Evolutionary conservation across 2,113 vertebrate genomes (phyloP).

Genomic region (Archilochus colubris): DNA sequence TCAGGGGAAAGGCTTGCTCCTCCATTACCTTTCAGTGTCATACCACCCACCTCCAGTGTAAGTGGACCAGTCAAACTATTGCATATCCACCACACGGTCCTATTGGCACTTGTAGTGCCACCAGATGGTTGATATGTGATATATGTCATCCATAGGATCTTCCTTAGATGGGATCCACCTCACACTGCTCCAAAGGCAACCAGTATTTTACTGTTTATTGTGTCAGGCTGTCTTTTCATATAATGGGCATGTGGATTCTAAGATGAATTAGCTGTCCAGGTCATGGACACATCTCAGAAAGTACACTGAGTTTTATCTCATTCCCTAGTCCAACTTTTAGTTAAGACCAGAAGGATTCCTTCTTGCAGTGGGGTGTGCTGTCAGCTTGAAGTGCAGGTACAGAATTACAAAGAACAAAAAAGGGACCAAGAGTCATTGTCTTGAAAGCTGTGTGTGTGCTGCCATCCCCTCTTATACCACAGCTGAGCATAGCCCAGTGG

Average conservation of each 20-base stretch:
- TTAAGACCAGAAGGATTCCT: not conserved
- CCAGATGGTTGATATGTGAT: not conserved
- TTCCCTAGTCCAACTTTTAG: not conserved
- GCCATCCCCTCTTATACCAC: not conserved
- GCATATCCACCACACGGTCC: not conserved
- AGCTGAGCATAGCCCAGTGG: not conserved
- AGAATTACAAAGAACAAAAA: not conserved
- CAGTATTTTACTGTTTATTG: not conserved
- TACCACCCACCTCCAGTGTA: not conserved
- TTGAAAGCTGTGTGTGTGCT: not conserved
- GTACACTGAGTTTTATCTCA: not conserved
- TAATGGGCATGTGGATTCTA: not conserved
- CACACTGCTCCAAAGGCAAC: not conserved
- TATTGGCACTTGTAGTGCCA: not conserved
- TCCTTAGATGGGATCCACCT: not conserved
- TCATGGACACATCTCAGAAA: not conserved
- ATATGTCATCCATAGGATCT: not conserved
- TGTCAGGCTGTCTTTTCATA: not conserved
- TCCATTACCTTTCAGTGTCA: not conserved
- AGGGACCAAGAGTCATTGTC: rapidly evolving
- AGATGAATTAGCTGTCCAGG: not conserved
- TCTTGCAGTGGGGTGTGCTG: not conserved
- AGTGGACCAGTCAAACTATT: not conserved
- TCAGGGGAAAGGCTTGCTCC: not conserved
- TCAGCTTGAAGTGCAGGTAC: not conserved